A percentile compares a stretch with the other conserved stretches of the same genome.
These are phyloP conservation scores for Junonia oenone DNA, from an alignment of 2,888 invertebrate genomes.

Conservation along the genomic window DNA sequence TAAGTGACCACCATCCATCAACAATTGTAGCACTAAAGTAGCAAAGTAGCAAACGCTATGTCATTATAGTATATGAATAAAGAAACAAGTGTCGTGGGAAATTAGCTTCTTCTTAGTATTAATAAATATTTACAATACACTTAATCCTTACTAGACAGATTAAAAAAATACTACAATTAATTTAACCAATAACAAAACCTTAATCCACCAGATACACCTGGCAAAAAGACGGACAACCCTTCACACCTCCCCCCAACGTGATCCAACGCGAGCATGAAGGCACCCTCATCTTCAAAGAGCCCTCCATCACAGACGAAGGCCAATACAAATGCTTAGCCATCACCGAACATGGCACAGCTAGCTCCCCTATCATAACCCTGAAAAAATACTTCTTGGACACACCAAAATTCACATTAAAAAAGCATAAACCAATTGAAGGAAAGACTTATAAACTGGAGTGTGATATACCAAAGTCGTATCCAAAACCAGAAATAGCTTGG, in stretches of 20 bases:
- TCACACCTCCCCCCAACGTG: conserved; percentile 34
- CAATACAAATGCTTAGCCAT: conserved; percentile 53
- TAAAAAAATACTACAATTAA: too few relatives aligned
- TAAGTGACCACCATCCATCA: too few relatives aligned
- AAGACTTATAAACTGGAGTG: conserved; percentile 55
- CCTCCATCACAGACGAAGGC: conserved; percentile 48
- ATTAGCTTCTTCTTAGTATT: too few relatives aligned
- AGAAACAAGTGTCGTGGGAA: too few relatives aligned
- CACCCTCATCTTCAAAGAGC: conserved; percentile 47
- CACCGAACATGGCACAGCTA: conserved; percentile 47
- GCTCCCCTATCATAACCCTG: conserved; percentile 42
- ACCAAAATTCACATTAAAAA: conserved; percentile 35
- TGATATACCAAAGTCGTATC: conserved; percentile 48
- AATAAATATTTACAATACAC: too few relatives aligned
- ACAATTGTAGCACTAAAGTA: too few relatives aligned
- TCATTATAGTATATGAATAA: too few relatives aligned
- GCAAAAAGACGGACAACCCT: conserved; percentile 48
- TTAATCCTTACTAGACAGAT: too few relatives aligned
- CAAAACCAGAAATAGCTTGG: conserved; percentile 56
- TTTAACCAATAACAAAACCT: neutral
- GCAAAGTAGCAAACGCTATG: too few relatives aligned
- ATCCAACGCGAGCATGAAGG: conserved; percentile 46
- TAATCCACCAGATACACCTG: conserved; percentile 47
- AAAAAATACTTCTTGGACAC: conserved; percentile 42
- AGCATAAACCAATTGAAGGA: too few relatives aligned